Conservation (phyloP, 2,113 vertebrate species). For the Pavo muticus region DNA sequence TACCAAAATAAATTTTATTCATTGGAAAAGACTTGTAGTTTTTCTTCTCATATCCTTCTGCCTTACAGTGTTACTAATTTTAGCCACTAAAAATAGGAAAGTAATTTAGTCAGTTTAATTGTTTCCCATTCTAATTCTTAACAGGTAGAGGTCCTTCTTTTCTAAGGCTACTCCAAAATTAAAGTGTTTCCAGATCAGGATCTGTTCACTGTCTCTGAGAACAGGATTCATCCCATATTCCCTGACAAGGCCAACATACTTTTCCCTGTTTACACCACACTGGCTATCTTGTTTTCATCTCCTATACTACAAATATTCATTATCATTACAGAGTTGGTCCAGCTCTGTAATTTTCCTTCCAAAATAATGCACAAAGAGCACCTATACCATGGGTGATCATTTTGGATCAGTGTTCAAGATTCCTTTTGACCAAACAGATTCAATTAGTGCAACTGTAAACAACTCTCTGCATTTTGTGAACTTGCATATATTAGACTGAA, state of each 20-base stretch:
- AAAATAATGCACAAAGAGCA: background rate
- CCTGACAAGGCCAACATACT: background rate
- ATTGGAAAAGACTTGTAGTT: background rate
- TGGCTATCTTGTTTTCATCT: background rate
- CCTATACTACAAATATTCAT: no score
- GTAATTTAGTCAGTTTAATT: background rate
- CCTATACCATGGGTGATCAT: fast-evolving
- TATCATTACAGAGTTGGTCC: background rate
- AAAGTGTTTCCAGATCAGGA: background rate
- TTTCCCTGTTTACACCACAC: background rate
- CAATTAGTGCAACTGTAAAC: background rate
- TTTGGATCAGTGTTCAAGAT: background rate
- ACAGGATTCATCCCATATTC: background rate
- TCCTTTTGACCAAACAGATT: background rate
- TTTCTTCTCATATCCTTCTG: background rate
- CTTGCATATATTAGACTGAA: background rate
- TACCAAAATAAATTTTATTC: slow-evolving; percentile 3
- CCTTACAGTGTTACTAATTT: slow-evolving; percentile 18
- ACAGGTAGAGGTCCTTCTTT: background rate
- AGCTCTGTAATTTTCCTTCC: background rate
- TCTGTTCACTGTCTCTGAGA: background rate
- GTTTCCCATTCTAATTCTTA: background rate
- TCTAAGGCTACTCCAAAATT: background rate
- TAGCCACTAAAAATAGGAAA: background rate
- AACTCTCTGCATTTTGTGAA: background rate